Base-by-base conservation (phyloP, 2,888 invertebrate species). In the Serripes groenlandicus region DNA sequence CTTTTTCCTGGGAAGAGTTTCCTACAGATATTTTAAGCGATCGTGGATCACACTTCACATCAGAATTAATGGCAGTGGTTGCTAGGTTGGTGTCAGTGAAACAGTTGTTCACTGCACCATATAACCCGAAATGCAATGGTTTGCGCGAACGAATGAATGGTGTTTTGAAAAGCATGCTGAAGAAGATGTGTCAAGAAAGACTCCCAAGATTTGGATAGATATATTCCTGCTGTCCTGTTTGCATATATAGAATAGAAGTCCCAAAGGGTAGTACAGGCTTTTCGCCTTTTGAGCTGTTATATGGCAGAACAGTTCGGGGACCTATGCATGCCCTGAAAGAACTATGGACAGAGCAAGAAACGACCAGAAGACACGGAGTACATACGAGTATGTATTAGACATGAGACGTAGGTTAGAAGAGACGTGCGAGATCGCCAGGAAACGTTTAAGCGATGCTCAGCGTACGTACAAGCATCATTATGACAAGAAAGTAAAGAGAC, bases 391-490 rank as follows among this genome's bases (percentile, higher is more conserved):
- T 23, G 54, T 54, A n/a, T n/a, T 23, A 15, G 54, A 54, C 23
- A 15, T 54, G 23, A n/a, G 54, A n/a, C 54, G n/a, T 5, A 54
- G 54, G 7, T n/a, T 54, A 5, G 54, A 54, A 23, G n/a, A 54
- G n/a, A 23, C 42, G 15, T 15, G 73, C 42, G 58, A 75, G 56
- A 34, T 84, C 18, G 85, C 75, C 3, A 66, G 56, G 18, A 58
- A 79, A 28, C 75, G 56, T 28, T 15, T 79, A 18, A 30, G 28
- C 5, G 28, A 58, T 26, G 69, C 70, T 5, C 49, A 73, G 56
- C 42, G 32, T 4, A 52, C 37, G 28, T 73, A 73, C 60, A 75
- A 68, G 34, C 74, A 69, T 35, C 69, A 79, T 34, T 79, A 79
- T 32, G 60, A 75, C 54, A 79, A 74, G 54, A 69, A 70, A 26